phyloP scores from a whole-genome alignment of 2,113 vertebrate genomes.

The Poeciliopsis turrubarensis region DNA sequence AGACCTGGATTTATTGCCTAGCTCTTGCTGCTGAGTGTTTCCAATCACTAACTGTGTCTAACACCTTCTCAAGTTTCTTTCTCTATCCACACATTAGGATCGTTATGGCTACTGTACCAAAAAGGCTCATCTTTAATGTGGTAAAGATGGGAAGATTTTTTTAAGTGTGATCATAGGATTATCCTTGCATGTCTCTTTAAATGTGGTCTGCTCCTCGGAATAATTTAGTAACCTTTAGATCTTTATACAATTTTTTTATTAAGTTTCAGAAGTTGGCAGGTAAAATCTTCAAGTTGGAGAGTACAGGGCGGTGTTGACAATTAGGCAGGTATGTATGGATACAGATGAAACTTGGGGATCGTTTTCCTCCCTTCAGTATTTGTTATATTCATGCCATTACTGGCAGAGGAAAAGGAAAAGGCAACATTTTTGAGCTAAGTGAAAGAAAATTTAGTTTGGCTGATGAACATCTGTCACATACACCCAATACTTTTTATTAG shows the following conservation, averaged over 20 bases:
- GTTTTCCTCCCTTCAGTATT: conserved; percentile 25
- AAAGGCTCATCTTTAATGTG: conserved; percentile 16
- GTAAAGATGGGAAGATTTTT: conserved; percentile 5
- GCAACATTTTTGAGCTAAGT: conserved; percentile 37
- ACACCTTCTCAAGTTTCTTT: conserved; percentile 12
- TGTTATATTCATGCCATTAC: conserved; percentile 21
- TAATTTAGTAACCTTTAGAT: conserved; percentile 40
- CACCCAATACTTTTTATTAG: too few relatives aligned
- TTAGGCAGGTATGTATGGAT: conserved; percentile 50
- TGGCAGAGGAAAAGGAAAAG: conserved; percentile 26
- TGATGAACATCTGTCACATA: conserved; percentile 2
- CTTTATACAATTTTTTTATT: conserved; percentile 12
- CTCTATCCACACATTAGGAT: conserved; percentile 6
- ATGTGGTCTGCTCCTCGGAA: conserved; percentile 30
- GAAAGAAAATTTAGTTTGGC: conserved; percentile 34
- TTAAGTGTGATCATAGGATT: conserved; percentile 18
- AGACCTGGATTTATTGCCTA: conserved; percentile 43
- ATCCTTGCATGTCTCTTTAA: conserved; percentile 3
- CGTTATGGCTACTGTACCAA: conserved; percentile 22
- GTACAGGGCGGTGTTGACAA: conserved; percentile 36
- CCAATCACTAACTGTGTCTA: conserved; percentile 12
- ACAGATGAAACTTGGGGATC: conserved; percentile 38
- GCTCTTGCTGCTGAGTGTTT: conserved; percentile 2
- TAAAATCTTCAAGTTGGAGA: conserved; percentile 26
- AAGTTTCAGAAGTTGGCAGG: conserved; percentile 24